phyloP scores from a whole-genome alignment of 2,797 vertebrate genomes.

The Catostomus latipinnis region DNA sequence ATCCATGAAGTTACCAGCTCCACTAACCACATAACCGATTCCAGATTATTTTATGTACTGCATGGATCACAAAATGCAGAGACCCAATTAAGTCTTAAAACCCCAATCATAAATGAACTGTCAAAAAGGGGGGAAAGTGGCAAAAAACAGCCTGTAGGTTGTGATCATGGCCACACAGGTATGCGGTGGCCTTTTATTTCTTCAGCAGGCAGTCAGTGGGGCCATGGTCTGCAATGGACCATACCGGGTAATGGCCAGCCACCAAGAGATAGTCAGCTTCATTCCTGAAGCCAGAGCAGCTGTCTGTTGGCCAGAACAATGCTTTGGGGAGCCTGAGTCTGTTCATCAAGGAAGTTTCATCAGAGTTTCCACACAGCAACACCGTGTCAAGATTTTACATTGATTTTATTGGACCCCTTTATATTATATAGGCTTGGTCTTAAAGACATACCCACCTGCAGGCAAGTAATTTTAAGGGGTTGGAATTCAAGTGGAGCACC shows the following conservation, averaged over 20 bases:
- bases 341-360: slow-evolving; percentile 78
- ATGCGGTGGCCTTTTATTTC: slow-evolving; percentile 85
- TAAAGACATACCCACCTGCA: too few relatives aligned
- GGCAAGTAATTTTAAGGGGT: too few relatives aligned
- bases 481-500: too few relatives aligned
- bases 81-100: too few relatives aligned
- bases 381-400: slow-evolving; percentile 78
- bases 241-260: slow-evolving; percentile 92
- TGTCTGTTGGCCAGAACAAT: slow-evolving; percentile 75
- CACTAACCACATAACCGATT: slow-evolving; percentile 88
- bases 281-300: slow-evolving; percentile 84
- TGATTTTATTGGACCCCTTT: too few relatives aligned
- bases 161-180: slow-evolving; percentile 92
- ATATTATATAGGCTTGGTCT: too few relatives aligned
- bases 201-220: slow-evolving; percentile 86
- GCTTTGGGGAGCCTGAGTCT: slow-evolving; percentile 73
- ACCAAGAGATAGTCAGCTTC: slow-evolving; percentile 89
- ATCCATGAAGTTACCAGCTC: slow-evolving; percentile 94
- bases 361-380: slow-evolving; percentile 85
- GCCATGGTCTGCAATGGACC: slow-evolving; percentile 92
- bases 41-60: slow-evolving; percentile 85
- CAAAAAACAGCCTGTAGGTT: slow-evolving; percentile 86
- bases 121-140: neutral
- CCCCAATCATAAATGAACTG: too few relatives aligned
- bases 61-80: neutral